Evolutionary conservation across 2,888 invertebrate genomes (phyloP), one percentile per base, ranked within the genome.

Genomic region (Petrophora chlorosata): DNA sequence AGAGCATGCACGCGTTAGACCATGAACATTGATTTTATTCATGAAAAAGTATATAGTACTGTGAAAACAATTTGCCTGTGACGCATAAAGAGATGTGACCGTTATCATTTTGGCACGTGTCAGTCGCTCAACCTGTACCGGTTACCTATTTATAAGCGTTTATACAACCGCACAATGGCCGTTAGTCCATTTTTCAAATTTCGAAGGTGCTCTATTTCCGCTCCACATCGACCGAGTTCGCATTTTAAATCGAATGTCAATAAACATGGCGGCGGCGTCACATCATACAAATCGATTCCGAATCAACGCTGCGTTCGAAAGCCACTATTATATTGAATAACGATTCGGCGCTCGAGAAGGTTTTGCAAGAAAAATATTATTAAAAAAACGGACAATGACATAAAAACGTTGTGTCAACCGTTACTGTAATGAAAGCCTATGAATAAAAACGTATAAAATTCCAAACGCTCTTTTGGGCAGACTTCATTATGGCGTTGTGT

Each of bases 241-340:
- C 60, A 61, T 70, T 67, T 73, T 66, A 69, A 67, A 68, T 73
- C 67, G 71, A 82, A 82, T 77, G 79, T 85, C 83, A 85, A 85
- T 83, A 84, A 83, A 80, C 73, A 76, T 73, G 76, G 70, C 76
- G 74, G 63, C 70, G 73, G 67, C 72, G 71, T 70, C 75, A 73
- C 73, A 70, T 70, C 75, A 73, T 72, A 67, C 63, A 71, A 82
- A 79, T 81, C 78, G 73, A 79, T 83, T 80, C 69, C 69, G 73
- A 79, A 82, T 76, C 55, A 68, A 78, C 79, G 73, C 67, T 67
- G 67, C 65, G 65, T 67, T 70, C 51, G 56, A 67, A 53, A 54
- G 57, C 58, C 53, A 43, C 58, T 59, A 45, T 36, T 33, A 43
- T 62, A 63, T 47, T 47, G 59, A 70, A 59, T 62, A 62, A 63